Evolutionary conservation across 2,113 vertebrate species (phyloP).

Genomic region (Nestor notabilis): DNA sequence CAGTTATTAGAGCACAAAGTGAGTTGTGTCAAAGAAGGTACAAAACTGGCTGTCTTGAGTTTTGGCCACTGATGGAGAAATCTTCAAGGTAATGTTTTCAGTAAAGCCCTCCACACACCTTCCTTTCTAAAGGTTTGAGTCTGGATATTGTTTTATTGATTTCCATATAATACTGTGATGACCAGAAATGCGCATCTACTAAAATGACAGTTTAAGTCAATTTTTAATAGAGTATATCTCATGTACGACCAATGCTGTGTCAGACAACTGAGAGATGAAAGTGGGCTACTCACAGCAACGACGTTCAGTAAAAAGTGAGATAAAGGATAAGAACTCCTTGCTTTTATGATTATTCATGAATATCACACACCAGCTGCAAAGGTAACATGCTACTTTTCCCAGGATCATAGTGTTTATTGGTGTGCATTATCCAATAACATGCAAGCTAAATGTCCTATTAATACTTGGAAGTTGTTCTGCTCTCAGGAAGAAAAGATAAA

Average conservation of each 20-base stretch:
- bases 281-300: neutral
- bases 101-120: neutral
- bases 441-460: neutral
- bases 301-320: neutral
- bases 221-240: neutral
- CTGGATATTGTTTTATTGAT: neutral
- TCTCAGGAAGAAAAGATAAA: conserved; percentile 22
- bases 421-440: neutral
- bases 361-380: neutral
- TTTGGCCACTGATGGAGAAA: neutral
- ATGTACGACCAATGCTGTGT: neutral
- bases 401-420: neutral
- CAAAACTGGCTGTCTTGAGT: neutral
- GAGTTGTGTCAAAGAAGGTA: neutral
- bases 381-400: neutral
- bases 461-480: neutral
- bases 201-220: neutral
- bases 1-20: neutral
- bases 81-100: neutral
- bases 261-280: neutral
- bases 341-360: neutral
- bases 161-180: neutral
- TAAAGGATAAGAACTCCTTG: neutral
- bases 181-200: neutral
- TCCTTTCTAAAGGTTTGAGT: neutral